A percentile compares a stretch with the other conserved stretches of the same genome.
Conservation (phyloP, 2,888 invertebrate species). For the Microplitis deprimator region DNA sequence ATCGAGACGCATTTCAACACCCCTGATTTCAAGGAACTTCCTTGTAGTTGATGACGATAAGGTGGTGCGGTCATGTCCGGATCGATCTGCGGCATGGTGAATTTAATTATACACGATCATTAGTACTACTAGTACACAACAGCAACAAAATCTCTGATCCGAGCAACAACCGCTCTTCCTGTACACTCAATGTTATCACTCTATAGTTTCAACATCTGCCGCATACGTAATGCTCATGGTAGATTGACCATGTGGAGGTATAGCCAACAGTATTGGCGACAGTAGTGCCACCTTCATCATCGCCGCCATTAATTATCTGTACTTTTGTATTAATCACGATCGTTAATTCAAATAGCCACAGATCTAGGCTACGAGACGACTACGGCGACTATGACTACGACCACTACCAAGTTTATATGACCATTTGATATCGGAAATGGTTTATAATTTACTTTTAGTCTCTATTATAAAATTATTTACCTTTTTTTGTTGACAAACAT, state of each 20-base stretch:
- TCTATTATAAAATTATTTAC: no score
- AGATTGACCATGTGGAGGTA: no score
- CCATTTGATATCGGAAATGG: conserved; percentile 14
- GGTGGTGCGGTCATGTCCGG: conserved; percentile 63
- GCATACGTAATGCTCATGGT: no score
- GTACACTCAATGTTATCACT: no score
- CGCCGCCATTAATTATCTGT: no score
- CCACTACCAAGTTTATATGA: no score
- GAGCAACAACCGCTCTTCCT: no score
- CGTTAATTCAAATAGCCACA: not conserved
- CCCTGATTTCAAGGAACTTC: conserved; percentile 49
- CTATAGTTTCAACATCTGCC: no score
- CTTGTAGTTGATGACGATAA: conserved; percentile 44
- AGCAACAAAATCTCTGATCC: no score
- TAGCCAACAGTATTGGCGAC: no score
- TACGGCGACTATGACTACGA: conserved; percentile 17
- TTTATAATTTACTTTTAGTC: not conserved
- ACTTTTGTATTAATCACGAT: not conserved
- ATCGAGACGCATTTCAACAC: conserved; percentile 66
- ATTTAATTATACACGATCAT: not conserved
- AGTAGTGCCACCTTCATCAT: not conserved
- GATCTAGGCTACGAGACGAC: not conserved
- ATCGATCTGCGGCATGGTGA: conserved; percentile 61
- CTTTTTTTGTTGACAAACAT: no score
- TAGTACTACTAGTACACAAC: no score